phyloP scores from a whole-genome alignment of 2,113 vertebrate genomes.

The Cheirogaleus medius region DNA sequence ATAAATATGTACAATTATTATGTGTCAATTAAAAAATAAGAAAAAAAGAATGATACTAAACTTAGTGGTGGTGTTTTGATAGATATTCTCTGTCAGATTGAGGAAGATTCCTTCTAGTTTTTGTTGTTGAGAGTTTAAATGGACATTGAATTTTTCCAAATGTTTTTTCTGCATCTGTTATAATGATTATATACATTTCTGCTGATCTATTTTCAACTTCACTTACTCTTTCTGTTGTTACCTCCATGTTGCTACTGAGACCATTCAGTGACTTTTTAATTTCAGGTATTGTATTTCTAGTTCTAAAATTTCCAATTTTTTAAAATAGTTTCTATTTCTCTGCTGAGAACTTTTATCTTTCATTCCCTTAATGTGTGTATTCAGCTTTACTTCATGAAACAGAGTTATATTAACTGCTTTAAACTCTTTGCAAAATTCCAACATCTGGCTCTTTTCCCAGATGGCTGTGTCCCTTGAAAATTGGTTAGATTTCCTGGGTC shows the following conservation, averaged over 20 bases:
- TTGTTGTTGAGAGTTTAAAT: neutral
- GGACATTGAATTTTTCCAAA: neutral
- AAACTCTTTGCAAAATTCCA: neutral
- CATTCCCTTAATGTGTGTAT: neutral
- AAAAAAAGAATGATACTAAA: neutral
- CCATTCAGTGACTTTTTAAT: neutral
- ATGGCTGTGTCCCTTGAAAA: neutral
- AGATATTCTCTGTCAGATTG: neutral
- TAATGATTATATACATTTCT: neutral
- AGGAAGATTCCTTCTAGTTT: neutral
- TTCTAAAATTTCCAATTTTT: neutral
- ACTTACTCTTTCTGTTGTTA: neutral
- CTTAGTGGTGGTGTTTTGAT: neutral
- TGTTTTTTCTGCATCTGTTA: neutral
- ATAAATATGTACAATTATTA: too few species aligned
- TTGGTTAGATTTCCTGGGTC: neutral
- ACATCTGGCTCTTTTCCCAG: neutral
- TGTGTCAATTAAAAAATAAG: too few species aligned
- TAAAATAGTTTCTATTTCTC: neutral
- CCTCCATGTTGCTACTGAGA: neutral
- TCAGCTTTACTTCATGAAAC: neutral
- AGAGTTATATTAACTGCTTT: neutral
- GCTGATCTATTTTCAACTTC: neutral
- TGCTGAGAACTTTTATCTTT: neutral
- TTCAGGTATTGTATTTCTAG: neutral